Evolutionary conservation across 2,797 vertebrate species (phyloP).

Genomic region (Phrynocephalus forsythii): DNA sequence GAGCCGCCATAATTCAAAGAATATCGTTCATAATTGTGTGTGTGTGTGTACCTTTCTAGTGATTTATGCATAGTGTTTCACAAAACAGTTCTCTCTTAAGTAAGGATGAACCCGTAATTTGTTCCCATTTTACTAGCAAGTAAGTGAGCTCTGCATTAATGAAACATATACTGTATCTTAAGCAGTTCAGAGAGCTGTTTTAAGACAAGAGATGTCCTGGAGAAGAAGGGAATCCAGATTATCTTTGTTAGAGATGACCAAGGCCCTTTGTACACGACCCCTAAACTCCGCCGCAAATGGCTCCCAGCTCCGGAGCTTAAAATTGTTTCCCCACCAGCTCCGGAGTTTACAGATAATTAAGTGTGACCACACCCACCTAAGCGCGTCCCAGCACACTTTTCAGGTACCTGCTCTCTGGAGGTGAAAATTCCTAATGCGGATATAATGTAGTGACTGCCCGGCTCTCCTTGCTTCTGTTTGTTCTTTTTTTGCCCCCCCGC

Average conservation of each 20-base stretch:
- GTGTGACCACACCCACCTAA: no score
- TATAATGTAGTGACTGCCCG: no score
- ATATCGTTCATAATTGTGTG: conserved; percentile 1
- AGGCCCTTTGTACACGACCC: background rate
- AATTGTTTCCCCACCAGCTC: no score
- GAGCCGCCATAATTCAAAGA: conserved; percentile 38
- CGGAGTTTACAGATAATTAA: no score
- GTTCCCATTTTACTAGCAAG: conserved; percentile 8
- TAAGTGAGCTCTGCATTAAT: background rate
- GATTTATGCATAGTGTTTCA: conserved; percentile 36
- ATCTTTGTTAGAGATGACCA: background rate
- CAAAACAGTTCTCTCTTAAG: background rate
- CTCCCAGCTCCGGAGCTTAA: no score
- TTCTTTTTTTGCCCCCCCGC: no score
- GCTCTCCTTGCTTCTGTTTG: no score
- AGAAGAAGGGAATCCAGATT: background rate
- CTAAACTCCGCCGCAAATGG: no score
- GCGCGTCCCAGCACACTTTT: no score
- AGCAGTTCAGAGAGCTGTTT: background rate
- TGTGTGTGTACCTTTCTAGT: conserved; percentile 31
- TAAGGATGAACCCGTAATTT: conserved; percentile 30
- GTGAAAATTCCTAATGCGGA: no score
- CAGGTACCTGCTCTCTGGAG: no score
- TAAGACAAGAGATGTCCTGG: background rate
- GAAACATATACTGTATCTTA: background rate